Evolutionary conservation across 2,888 invertebrate species (phyloP).

Genomic region (Acleris sparsana): DNA sequence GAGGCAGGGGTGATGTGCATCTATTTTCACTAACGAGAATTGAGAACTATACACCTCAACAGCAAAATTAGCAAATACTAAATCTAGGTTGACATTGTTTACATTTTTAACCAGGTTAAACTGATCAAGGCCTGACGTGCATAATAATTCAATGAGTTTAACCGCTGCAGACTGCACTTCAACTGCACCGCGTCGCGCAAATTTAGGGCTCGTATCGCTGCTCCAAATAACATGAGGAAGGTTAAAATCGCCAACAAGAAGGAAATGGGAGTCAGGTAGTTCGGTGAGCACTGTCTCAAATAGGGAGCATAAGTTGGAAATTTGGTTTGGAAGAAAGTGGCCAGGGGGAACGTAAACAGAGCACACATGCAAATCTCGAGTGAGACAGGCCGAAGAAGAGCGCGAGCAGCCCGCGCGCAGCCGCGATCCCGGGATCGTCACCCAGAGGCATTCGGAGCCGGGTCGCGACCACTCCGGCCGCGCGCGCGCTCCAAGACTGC

Average conservation of each 20-base stretch:
- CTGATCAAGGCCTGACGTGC: neutral
- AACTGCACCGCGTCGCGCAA: neutral
- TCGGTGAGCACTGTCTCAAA: neutral
- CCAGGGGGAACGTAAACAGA: neutral
- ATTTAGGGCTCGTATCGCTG: neutral
- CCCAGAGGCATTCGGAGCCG: neutral
- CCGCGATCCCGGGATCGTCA: neutral
- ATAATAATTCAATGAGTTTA: neutral
- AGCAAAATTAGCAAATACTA: neutral
- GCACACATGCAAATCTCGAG: neutral
- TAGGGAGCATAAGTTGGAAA: neutral
- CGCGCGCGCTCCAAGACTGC: neutral
- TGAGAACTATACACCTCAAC: neutral
- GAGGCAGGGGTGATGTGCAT: neutral
- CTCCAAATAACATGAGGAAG: neutral
- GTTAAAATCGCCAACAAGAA: constrained; percentile 5
- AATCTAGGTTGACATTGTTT: neutral
- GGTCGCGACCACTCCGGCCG: neutral
- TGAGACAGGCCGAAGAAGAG: neutral
- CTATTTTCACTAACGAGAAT: neutral
- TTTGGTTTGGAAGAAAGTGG: neutral
- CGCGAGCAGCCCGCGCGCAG: no score
- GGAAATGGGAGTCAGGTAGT: neutral
- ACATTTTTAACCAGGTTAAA: neutral
- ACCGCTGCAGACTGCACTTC: neutral